These are phyloP conservation scores for Beroe forskalii DNA, from an alignment of 37 sponge, comb jelly and placozoan species.

Conservation along the genomic window DNA sequence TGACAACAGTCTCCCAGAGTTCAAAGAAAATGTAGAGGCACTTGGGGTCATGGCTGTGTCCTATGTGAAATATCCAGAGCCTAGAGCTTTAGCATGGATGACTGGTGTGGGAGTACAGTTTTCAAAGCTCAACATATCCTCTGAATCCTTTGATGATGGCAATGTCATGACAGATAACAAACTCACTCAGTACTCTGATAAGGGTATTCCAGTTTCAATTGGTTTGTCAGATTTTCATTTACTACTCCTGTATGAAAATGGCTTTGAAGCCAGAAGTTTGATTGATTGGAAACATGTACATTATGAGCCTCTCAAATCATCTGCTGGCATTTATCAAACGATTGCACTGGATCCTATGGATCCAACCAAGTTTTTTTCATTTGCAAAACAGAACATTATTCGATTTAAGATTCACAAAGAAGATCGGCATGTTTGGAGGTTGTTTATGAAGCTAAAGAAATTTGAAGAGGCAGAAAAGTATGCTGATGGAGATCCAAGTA, in stretches of 20 bases:
- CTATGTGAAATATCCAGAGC: conserved; percentile 30
- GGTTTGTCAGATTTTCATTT: conserved; percentile 22
- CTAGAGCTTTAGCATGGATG: conserved; percentile 30
- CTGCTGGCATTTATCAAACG: neutral
- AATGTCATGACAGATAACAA: conserved; percentile 3
- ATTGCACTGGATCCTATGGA: conserved; percentile 47
- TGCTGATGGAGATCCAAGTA: conserved; percentile 69
- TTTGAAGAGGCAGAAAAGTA: conserved; percentile 84
- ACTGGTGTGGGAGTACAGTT: conserved; percentile 52
- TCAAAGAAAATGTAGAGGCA: conserved; percentile 31
- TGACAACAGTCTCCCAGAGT: conserved; percentile 32
- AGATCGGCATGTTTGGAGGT: conserved; percentile 79
- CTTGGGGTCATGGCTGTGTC: neutral
- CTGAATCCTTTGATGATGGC: conserved; percentile 4
- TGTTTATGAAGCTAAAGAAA: conserved; percentile 78
- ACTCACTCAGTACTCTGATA: neutral
- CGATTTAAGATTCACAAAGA: conserved; percentile 65
- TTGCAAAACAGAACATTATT: neutral
- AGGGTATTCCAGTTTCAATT: conserved; percentile 54
- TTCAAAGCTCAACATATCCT: neutral
- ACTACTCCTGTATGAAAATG: conserved; percentile 53
- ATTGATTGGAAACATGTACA: conserved; percentile 64
- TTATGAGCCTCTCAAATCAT: conserved; percentile 39
- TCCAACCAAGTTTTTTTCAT: conserved; percentile 38
- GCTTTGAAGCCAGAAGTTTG: conserved; percentile 42